Base-by-base conservation (phyloP, 2,888 invertebrate species). In the Luperina nickerlii region DNA sequence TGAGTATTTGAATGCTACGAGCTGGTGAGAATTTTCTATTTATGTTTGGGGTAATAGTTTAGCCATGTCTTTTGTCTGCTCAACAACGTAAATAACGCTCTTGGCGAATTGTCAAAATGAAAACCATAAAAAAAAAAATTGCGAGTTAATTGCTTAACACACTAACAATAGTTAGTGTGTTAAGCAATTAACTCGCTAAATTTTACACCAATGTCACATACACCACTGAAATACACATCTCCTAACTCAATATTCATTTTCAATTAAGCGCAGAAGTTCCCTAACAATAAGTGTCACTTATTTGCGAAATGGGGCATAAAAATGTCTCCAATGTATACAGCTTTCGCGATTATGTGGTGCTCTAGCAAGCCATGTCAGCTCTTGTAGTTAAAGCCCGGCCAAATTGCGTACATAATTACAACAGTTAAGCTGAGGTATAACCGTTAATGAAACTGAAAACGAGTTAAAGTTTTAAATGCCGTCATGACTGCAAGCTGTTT, bases 381-480 rank as follows among this genome's bases (percentile, higher is more conserved):
- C 84, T 87, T 86, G 90, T 90, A 92, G 91, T 93, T 90, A 93
- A 93, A 92, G 89, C 90, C 85, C 90, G 85, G 94, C 95, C 95
- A 96, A 96, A 96, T 95, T 94, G 93, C 95, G 93, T 94, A 92
- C 95, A 95, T 95, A 96, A 96, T 96, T 94, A 96, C 94, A 86
- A 86, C 93, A 93, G 92, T 96, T 95, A 95, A 94, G 91, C 94
- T 92, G 94, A 94, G 95, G 93, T 94, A 96, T 95, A 95, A 95
- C 94, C 95, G 95, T 96, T 96, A 96, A 96, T 95, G 94, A 94
- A 94, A 95, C 96, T 94, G 95, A 94, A 95, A 96, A 96, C 93
- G 95, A 92, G 92, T 95, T 94, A 92, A 96, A 96, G 94, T 96
- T 96, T 96, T 95, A 95, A 96, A 95, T 92, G 92, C 92, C 90